Conservation (phyloP, 2,113 vertebrate genomes). For the Oreotragus oreotragus region DNA sequence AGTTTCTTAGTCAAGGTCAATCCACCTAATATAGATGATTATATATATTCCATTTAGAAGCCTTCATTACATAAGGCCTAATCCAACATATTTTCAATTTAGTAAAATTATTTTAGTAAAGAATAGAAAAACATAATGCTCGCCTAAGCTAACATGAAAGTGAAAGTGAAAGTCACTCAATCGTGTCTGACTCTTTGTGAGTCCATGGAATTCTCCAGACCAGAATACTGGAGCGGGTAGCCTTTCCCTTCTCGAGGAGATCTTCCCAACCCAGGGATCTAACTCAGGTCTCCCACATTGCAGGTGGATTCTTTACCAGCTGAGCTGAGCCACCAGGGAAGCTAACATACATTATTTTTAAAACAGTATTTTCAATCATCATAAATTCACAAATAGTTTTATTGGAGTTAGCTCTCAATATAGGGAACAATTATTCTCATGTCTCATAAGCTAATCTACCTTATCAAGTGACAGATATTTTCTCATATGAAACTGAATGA, state of each 20-base stretch:
- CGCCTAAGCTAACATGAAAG: background rate
- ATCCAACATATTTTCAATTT: background rate
- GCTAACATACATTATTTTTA: background rate
- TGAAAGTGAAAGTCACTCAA: background rate
- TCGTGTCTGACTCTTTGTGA: rapidly evolving
- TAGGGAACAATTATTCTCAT: background rate
- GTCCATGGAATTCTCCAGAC: background rate
- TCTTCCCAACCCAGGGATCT: background rate
- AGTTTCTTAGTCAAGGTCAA: background rate
- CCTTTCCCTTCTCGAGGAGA: background rate
- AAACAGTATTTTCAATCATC: background rate
- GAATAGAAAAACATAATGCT: background rate
- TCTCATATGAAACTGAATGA: background rate
- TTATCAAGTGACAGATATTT: background rate
- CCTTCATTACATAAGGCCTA: background rate
- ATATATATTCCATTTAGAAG: background rate
- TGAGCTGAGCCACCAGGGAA: background rate
- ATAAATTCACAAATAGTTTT: background rate
- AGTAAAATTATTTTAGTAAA: background rate
- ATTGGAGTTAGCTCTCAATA: background rate
- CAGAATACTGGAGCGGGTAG: background rate
- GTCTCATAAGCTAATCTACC: background rate
- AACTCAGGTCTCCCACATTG: background rate
- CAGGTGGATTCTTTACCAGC: background rate
- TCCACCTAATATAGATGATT: background rate